Evolutionary conservation across 2,888 invertebrate genomes (phyloP).

Genomic region (Clepsis dumicolana): DNA sequence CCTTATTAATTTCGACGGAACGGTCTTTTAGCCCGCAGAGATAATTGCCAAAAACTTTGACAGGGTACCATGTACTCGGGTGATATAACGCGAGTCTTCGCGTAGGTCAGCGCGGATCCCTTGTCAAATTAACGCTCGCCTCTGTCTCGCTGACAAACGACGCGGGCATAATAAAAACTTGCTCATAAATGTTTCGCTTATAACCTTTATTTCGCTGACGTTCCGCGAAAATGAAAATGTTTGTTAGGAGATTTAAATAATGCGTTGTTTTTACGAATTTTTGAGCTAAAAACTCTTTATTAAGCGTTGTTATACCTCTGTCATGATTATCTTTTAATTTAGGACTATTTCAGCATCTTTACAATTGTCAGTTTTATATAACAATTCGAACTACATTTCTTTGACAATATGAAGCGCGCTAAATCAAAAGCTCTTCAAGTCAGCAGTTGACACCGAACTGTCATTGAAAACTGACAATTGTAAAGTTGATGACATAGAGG

Average conservation of each 20-base stretch:
- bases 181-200: conserved; percentile 59
- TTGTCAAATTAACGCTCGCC: conserved; percentile 84
- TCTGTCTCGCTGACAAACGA: conserved; percentile 81
- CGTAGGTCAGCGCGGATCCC: conserved; percentile 75
- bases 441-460: no score
- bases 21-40: neutral
- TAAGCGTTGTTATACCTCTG: neutral
- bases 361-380: neutral
- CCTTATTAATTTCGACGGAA: neutral
- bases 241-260: conserved; percentile 31
- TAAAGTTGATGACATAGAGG: no score
- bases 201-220: conserved; percentile 57
- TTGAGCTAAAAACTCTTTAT: neutral
- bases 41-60: conserved; percentile 55
- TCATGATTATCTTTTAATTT: no score
- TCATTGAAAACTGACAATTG: no score
- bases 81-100: conserved; percentile 60
- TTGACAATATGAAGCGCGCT: no score
- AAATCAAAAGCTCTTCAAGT: no score
- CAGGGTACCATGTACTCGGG: conserved; percentile 52
- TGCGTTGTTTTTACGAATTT: neutral
- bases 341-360: no score
- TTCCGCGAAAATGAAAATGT: conserved; percentile 50
- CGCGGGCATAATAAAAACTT: conserved; percentile 70
- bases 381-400: no score